Evolutionary conservation across 2,888 invertebrate species (phyloP), one percentile per base, ranked within the genome.

Genomic region (Meiosimyza platycephala): DNA sequence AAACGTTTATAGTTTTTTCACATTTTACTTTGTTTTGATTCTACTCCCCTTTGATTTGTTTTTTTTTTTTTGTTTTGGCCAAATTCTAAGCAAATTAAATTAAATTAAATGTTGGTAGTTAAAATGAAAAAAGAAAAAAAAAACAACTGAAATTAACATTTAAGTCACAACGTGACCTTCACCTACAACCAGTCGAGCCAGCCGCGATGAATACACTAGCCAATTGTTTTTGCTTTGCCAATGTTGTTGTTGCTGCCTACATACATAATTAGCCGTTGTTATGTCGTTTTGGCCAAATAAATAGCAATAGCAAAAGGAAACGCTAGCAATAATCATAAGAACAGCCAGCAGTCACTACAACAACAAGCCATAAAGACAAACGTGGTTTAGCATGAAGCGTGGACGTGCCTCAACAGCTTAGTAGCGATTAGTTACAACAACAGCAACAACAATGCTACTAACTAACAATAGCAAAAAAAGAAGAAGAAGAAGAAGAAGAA

Each of bases 391-490:
- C 67, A 48, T 55, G 33, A 9, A 52, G 65, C 66, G 33, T 66
- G 47, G 28, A 55, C 54, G 55, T 66, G 66, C 33, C 48, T 54
- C 18, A 13, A 11, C 52, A 54, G 28, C 40, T 55, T 55, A 66
- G 40, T 66, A 33, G 47, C 50, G 63, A 16, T 48, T 63, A 50
- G 50, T 50, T 50, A 22, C 63, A n/a, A 63, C 63, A 63, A 63
- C 9, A 48, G n/a, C 48, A 48, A 50, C 16, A 63, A 63, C 63
- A 63, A 63, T 22, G 51, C 64, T 40, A 40, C 40, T 40, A 6
- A 7, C 40, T 40, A 40, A 40, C 9, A 40, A 40, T 5, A 40
- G 9, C 40, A 40, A 40, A 40, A 40, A 40, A 40, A 40, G 1
- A 9, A 40, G 9, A 40, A 9, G 6, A 9, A 40, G 40, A 40